phyloP scores from a whole-genome alignment of 1,140 invertebrate species.

The Stenopsyche tienmushanensis region DNA sequence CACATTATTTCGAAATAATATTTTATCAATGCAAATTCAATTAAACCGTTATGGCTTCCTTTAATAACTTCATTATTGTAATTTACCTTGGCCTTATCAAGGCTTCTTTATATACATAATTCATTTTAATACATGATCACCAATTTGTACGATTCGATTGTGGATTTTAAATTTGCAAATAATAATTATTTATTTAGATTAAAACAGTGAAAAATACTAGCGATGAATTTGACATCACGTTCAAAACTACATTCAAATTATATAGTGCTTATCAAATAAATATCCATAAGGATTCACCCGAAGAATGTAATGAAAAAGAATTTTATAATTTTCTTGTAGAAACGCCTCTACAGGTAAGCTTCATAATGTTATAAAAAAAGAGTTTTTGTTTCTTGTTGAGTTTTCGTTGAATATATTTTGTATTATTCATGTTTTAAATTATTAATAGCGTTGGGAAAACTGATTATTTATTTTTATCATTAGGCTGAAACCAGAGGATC shows the following conservation, averaged over 20 bases:
- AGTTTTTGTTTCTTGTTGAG: constrained; percentile 1
- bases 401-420: neutral
- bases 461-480: neutral
- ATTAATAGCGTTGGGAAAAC: constrained; percentile 35
- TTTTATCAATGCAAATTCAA: too few species aligned
- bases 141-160: too few species aligned
- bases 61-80: too few species aligned
- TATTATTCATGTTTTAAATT: constrained; percentile 47
- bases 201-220: constrained; percentile 43
- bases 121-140: too few species aligned
- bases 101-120: too few species aligned
- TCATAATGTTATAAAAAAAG: constrained; percentile 5
- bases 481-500: constrained; percentile 40
- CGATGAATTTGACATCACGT: constrained; percentile 43
- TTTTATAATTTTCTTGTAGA: constrained; percentile 42
- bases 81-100: too few species aligned
- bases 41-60: too few species aligned
- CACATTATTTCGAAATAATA: too few species aligned
- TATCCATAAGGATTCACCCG: neutral
- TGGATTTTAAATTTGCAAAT: too few species aligned
- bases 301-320: neutral
- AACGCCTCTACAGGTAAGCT: constrained; percentile 12
- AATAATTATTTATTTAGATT: too few species aligned
- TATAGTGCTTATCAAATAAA: constrained; percentile 41
- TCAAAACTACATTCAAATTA: constrained; percentile 43